phyloP scores from a whole-genome alignment of 2,888 invertebrate species.

The Parochlus steinenii region DNA sequence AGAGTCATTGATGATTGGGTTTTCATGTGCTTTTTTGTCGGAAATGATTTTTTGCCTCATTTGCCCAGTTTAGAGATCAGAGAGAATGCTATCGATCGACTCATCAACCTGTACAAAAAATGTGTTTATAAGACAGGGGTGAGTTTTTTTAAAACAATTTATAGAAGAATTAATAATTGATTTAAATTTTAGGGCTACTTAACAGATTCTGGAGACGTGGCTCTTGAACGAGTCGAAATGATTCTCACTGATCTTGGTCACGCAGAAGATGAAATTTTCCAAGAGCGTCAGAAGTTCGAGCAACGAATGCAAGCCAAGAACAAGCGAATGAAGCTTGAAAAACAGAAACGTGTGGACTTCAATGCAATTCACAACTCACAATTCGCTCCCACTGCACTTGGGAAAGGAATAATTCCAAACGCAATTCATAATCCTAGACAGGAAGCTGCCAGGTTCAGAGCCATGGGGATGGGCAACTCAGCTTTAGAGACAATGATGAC shows the following conservation, averaged over 20 bases:
- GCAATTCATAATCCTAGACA: constrained; percentile 52
- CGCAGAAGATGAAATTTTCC: constrained; percentile 95
- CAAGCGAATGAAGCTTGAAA: constrained; percentile 46
- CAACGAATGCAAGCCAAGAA: constrained; percentile 61
- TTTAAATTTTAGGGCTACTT: constrained; percentile 57
- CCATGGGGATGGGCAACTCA: constrained; percentile 38
- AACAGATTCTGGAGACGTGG: constrained; percentile 87
- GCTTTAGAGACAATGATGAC: constrained; percentile 36
- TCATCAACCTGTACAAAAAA: constrained; percentile 86
- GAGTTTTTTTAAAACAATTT: constrained; percentile 19
- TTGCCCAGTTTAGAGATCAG: constrained; percentile 94
- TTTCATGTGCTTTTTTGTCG: constrained; percentile 98
- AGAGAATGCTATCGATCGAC: constrained; percentile 88
- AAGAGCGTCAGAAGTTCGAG: constrained; percentile 75
- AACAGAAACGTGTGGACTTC: constrained; percentile 43
- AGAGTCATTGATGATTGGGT: constrained; percentile 96
- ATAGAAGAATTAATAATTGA: not conserved
- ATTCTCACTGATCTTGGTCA: constrained; percentile 88
- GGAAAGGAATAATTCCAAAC: constrained; percentile 33
- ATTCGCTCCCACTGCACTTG: constrained; percentile 57
- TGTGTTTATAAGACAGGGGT: constrained; percentile 85
- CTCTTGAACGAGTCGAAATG: constrained; percentile 82
- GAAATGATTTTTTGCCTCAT: constrained; percentile 97
- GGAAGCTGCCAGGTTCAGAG: constrained; percentile 48
- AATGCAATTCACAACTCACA: constrained; percentile 52